Evolutionary conservation across 2,113 vertebrate genomes (phyloP).

Genomic region (Megatriorchis doriae): DNA sequence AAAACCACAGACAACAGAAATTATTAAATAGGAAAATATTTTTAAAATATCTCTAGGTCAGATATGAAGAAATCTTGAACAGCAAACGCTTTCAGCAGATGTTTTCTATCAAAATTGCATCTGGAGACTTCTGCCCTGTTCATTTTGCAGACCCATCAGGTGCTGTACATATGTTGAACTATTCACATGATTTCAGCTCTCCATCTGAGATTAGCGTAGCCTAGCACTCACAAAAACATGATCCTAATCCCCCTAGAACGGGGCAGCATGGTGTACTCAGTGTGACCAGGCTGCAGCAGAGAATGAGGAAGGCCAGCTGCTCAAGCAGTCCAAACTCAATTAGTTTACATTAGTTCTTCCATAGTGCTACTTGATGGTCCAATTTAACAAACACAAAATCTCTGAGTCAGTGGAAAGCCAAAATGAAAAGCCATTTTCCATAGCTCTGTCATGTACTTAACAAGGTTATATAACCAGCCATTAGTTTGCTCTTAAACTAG

Average conservation of each 20-base stretch:
- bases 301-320: neutral
- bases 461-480: slow-evolving; percentile 24
- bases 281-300: neutral
- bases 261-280: neutral
- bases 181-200: neutral
- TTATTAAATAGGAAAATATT: neutral
- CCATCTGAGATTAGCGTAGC: neutral
- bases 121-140: neutral
- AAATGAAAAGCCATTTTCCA: slow-evolving; percentile 27
- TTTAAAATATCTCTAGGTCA: neutral
- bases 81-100: neutral
- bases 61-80: neutral
- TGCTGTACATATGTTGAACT: neutral
- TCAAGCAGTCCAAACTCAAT: neutral
- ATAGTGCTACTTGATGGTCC: neutral
- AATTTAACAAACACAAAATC: slow-evolving; percentile 41
- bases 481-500: neutral
- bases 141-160: neutral
- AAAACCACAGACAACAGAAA: neutral
- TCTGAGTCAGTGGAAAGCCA: slow-evolving; percentile 54
- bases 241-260: fast-evolving
- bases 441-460: neutral
- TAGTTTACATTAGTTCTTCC: slow-evolving; percentile 1
- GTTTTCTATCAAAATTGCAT: neutral
- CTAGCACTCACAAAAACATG: neutral